A percentile compares a stretch with the other conserved stretches of the same genome.
phyloP scores from a whole-genome alignment of 2,113 vertebrate genomes.

The Cyanoramphus novaezelandiae region DNA sequence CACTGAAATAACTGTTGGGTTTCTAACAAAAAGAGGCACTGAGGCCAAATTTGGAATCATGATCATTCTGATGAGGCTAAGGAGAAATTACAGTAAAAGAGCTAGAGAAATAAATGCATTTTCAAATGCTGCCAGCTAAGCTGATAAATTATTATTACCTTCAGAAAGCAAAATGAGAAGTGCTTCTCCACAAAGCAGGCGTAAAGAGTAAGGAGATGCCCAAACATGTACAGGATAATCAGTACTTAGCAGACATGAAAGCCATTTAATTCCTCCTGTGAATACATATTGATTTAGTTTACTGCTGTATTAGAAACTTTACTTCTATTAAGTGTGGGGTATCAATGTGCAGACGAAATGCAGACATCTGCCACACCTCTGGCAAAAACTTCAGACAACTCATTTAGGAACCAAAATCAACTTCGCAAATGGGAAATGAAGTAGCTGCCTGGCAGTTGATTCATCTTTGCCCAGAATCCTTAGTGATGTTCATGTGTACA shows the following conservation, averaged over 20 bases:
- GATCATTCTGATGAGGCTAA: neutral
- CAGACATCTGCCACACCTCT: neutral
- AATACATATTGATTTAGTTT: neutral
- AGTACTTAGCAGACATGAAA: neutral
- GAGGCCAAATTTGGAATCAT: neutral
- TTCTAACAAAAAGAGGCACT: neutral
- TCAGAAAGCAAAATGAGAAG: neutral
- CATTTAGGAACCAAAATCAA: neutral
- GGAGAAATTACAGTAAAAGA: neutral
- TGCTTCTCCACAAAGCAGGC: neutral
- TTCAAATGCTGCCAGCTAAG: neutral
- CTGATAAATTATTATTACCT: neutral
- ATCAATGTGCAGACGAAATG: neutral
- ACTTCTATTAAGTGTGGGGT: neutral
- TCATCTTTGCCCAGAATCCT: neutral
- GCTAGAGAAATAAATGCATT: neutral
- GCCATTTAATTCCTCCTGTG: neutral
- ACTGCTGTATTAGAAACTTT: neutral
- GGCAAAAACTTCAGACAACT: neutral
- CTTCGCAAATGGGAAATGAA: neutral
- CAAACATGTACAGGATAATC: neutral
- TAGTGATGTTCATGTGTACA: neutral
- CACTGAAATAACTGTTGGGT: neutral
- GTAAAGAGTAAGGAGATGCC: neutral
- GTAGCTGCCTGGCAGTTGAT: neutral